Conservation (phyloP, 2,888 invertebrate genomes). For the Thecocarcelia acutangulata region DNA sequence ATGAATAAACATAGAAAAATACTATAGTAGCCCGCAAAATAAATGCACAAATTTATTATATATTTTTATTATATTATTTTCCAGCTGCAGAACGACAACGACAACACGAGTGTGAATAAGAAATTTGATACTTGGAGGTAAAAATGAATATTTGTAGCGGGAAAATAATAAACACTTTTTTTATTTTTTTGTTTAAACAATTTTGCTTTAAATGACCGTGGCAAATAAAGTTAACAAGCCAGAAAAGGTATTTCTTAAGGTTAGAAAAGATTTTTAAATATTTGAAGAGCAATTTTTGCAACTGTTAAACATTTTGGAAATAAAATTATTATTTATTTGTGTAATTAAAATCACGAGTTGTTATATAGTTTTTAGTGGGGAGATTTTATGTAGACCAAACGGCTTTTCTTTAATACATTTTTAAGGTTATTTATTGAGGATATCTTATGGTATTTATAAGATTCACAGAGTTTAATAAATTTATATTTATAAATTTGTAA, state of each 20-base stretch:
- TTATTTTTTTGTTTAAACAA: background rate
- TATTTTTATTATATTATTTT: constrained; percentile 13
- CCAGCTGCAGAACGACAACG: constrained; percentile 9
- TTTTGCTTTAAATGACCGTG: constrained; percentile 41
- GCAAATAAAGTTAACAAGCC: constrained; percentile 52
- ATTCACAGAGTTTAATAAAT: constrained; percentile 19
- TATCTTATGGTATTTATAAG: too few species aligned
- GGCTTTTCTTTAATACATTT: too few species aligned
- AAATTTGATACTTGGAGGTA: constrained; percentile 66
- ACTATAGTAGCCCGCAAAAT: background rate
- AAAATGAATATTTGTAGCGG: constrained; percentile 5
- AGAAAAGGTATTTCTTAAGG: constrained; percentile 26
- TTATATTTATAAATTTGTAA: constrained; percentile 31
- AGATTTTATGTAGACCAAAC: too few species aligned
- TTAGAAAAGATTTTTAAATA: background rate
- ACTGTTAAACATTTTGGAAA: too few species aligned
- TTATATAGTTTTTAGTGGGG: background rate
- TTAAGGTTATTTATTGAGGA: too few species aligned
- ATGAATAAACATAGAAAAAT: background rate
- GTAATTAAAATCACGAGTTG: background rate
- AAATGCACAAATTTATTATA: background rate
- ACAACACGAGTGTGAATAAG: constrained; percentile 10
- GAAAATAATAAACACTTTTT: constrained; percentile 15
- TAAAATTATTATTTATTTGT: too few species aligned
- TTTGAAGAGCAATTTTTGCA: background rate